Evolutionary conservation across 30 jellyfish, hydroid and myxozoan genomes (phyloP).

Genomic region (Turritopsis dohrnii): DNA sequence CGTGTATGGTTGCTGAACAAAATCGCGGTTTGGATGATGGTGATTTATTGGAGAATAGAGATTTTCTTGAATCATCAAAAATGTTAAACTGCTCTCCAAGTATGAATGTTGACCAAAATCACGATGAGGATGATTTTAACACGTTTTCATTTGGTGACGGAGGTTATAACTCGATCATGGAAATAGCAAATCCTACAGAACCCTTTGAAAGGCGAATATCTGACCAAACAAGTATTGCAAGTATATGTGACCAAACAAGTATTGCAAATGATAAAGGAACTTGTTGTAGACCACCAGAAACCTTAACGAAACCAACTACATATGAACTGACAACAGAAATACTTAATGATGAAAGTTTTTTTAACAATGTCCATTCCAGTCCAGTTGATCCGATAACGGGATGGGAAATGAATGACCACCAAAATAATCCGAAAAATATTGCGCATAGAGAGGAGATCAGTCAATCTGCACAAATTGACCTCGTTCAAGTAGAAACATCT

Average conservation of each 20-base stretch:
- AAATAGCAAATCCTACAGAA: slow-evolving; percentile 6
- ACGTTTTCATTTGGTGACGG: neutral
- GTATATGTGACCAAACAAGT: no score
- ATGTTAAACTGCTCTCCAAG: neutral
- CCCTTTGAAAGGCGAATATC: neutral
- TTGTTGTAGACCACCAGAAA: neutral
- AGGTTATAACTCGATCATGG: slow-evolving; percentile 16
- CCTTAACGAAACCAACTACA: neutral
- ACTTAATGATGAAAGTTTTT: neutral
- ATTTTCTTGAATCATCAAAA: neutral
- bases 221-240: no score
- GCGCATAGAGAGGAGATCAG: neutral
- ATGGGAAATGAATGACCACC: neutral
- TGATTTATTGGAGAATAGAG: neutral
- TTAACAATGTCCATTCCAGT: neutral
- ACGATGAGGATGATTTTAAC: neutral
- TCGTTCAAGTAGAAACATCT: neutral
- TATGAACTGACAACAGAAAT: neutral
- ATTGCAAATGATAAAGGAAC: neutral
- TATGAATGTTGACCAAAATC: neutral
- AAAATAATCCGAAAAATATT: no score
- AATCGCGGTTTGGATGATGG: neutral
- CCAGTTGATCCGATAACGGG: neutral
- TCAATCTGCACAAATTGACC: neutral
- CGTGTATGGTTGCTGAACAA: neutral